Conservation (phyloP, 1,140 invertebrate species). For the Liolophura sinensis region DNA sequence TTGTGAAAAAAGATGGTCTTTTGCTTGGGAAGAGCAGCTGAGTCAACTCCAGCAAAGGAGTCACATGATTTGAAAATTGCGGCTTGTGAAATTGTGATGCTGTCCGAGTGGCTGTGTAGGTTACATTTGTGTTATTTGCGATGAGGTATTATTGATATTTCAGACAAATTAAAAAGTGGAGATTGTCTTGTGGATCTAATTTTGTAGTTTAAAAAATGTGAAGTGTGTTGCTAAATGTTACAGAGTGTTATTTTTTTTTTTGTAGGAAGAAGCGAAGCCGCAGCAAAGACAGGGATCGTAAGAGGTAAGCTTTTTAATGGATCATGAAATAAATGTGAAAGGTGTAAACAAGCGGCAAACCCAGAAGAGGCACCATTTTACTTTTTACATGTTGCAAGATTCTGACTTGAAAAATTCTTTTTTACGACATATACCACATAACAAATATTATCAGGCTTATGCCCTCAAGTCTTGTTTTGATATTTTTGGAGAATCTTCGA, state of each 20-base stretch:
- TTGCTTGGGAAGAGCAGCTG: no score
- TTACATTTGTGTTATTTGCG: no score
- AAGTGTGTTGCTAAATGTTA: neutral
- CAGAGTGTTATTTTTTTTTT: constrained; percentile 2
- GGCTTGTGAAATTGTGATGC: no score
- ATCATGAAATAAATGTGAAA: neutral
- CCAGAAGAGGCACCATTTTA: neutral
- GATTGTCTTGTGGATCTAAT: no score
- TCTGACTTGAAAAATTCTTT: neutral
- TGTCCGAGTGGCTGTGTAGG: no score
- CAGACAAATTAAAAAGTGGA: no score
- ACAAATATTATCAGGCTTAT: neutral
- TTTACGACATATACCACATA: neutral
- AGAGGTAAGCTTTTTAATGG: constrained; percentile 11
- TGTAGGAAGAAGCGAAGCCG: constrained; percentile 21
- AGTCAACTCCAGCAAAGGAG: no score
- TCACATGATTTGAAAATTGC: no score
- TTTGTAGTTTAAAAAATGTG: neutral
- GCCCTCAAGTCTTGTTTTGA: neutral
- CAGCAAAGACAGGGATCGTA: constrained; percentile 6
- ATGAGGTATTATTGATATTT: constrained; percentile 2
- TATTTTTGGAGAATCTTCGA: neutral
- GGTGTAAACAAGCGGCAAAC: neutral
- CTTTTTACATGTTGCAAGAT: neutral
- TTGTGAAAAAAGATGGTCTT: no score